Evolutionary conservation across 1,140 invertebrate species (phyloP).

Genomic region (Drosophila gunungcola): DNA sequence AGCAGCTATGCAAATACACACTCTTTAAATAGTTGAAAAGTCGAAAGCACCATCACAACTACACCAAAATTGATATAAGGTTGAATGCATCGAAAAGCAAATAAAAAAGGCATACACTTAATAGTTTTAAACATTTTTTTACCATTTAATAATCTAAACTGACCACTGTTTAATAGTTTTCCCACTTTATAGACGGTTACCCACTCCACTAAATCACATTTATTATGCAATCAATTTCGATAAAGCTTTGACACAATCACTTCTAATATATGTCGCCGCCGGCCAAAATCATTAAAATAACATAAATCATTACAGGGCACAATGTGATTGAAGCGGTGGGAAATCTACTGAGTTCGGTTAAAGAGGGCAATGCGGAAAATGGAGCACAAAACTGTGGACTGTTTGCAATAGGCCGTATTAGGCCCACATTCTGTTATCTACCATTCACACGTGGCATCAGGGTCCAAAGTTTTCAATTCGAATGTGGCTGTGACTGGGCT

Average conservation of each 20-base stretch:
- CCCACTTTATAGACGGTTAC: background rate
- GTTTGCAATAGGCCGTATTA: constrained; percentile 28
- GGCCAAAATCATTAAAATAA: constrained; percentile 24
- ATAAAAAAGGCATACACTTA: too few relatives aligned
- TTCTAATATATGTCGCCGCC: background rate
- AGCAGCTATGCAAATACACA: background rate
- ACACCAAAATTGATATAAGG: too few relatives aligned
- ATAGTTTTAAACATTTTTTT: too few relatives aligned
- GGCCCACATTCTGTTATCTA: constrained; percentile 15
- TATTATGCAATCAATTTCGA: constrained; percentile 1
- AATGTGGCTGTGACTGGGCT: constrained; percentile 9
- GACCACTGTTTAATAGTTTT: background rate
- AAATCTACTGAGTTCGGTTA: background rate
- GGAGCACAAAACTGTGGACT: constrained; percentile 11
- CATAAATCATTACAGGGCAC: constrained; percentile 17
- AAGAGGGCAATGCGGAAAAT: background rate
- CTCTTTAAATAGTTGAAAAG: too few relatives aligned
- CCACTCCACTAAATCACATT: background rate
- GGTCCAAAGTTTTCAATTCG: constrained; percentile 18
- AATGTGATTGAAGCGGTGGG: constrained; percentile 9
- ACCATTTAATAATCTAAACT: too few relatives aligned
- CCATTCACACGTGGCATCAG: constrained; percentile 7
- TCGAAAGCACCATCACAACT: too few relatives aligned
- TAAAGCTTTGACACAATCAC: background rate
- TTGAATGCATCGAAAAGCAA: too few relatives aligned